Percentiles rank a stretch among this genome's conserved stretches.
phyloP scores from a whole-genome alignment of 1,140 invertebrate genomes.

The Magallana ariakensis region DNA sequence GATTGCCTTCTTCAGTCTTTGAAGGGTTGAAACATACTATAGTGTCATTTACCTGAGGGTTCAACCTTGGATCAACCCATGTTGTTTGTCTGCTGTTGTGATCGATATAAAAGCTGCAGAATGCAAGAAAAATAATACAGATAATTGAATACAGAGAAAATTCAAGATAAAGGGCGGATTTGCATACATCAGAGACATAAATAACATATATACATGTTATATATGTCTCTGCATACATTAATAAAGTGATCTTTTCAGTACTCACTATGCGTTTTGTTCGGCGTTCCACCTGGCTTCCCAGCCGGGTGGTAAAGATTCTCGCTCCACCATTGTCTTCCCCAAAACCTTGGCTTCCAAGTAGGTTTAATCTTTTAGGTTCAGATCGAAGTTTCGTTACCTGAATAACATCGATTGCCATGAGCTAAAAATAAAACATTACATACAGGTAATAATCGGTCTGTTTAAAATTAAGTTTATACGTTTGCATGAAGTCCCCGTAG shows the following conservation, averaged over 20 bases:
- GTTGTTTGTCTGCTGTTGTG: slow-evolving; percentile 1
- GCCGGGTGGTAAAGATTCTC: neutral
- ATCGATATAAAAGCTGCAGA: slow-evolving; percentile 20
- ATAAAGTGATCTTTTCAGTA: neutral
- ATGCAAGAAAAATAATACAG: neutral
- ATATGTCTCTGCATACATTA: too few relatives aligned
- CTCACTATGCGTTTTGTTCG: slow-evolving; percentile 22
- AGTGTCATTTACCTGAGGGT: neutral
- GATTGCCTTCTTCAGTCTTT: too few relatives aligned
- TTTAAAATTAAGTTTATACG: neutral
- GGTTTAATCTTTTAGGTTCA: too few relatives aligned
- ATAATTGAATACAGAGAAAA: neutral
- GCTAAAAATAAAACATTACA: too few relatives aligned
- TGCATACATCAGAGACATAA: too few relatives aligned
- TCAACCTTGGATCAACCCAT: neutral
- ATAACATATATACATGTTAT: too few relatives aligned
- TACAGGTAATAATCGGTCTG: neutral
- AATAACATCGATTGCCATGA: too few relatives aligned
- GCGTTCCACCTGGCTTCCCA: slow-evolving; percentile 29
- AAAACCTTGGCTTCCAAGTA: too few relatives aligned
- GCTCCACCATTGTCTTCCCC: neutral
- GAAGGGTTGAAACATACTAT: too few relatives aligned
- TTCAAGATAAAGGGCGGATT: neutral
- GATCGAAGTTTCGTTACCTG: too few relatives aligned
- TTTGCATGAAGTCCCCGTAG: slow-evolving; percentile 61